Conservation (phyloP, 2,888 invertebrate genomes). For the Erebia epiphron region DNA sequence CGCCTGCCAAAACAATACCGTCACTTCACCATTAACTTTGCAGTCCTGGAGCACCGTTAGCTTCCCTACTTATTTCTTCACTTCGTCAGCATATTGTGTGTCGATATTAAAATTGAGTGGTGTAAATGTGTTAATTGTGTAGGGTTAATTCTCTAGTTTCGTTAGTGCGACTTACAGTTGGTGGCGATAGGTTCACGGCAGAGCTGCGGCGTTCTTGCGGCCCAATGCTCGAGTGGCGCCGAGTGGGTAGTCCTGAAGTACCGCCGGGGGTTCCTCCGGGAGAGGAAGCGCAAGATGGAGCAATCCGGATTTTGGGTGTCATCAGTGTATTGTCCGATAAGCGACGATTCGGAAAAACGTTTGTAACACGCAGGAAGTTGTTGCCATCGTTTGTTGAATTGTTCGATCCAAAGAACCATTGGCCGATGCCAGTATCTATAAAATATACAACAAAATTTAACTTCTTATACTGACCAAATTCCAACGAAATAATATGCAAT, state of each 20-base stretch:
- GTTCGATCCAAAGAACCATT: constrained; percentile 93
- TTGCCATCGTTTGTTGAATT: constrained; percentile 84
- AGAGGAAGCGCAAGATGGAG: constrained; percentile 94
- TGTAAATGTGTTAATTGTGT: constrained; percentile 16
- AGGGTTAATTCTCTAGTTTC: constrained; percentile 7
- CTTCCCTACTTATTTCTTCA: constrained; percentile 11
- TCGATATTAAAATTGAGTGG: constrained; percentile 12
- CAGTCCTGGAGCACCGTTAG: constrained; percentile 30
- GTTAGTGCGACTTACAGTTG: constrained; percentile 87
- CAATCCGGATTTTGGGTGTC: constrained; percentile 94
- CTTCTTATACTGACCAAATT: background rate
- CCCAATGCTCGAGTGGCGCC: constrained; percentile 95
- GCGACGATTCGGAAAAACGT: constrained; percentile 92
- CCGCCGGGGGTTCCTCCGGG: constrained; percentile 88
- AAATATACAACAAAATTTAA: constrained; percentile 1
- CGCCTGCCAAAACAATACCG: constrained; percentile 79
- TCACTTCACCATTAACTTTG: constrained; percentile 57
- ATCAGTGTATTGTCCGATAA: constrained; percentile 96
- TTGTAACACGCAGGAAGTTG: constrained; percentile 90
- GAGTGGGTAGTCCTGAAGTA: constrained; percentile 90
- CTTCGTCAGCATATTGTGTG: constrained; percentile 3
- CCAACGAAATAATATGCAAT: no score
- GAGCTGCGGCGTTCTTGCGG: constrained; percentile 94
- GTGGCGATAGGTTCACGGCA: constrained; percentile 92
- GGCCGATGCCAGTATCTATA: constrained; percentile 83